Evolutionary conservation across 2,888 invertebrate genomes (phyloP), one percentile per base, ranked within the genome.

Genomic region (Perithous albicinctus): DNA sequence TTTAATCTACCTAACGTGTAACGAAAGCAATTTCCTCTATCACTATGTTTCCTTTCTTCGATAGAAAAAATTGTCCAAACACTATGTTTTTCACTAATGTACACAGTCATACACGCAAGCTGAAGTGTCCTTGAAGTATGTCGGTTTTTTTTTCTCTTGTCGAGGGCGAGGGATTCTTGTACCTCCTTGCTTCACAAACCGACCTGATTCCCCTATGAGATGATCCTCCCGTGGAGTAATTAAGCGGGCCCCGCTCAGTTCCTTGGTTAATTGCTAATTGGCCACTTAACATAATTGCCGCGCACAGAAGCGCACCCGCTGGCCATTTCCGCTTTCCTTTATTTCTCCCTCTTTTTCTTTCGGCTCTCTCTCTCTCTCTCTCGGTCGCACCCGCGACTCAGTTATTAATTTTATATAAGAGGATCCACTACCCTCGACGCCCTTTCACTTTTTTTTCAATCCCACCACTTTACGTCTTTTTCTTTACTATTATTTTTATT

Each of bases 191-290:
- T 64, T 51, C 59, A 48, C 75, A 72, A 56, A 56, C 66, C 78
- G 67, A 78, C 72, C 46, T 20, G 73, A 70, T 80, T 59, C 66
- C 73, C 64, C 80, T 48, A 59, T 75, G 70, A 51, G 76, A 67
- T 69, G 69, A 74, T 79, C 78, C 83, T 80, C 84, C 75, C 80
- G 82, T 75, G 75, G 79, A 79, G 86, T 89, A 89, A 90, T 90
- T 90, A 90, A 88, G 87, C 84, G 72, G 88, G 87, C 87, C 87
- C 86, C 87, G 78, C 85, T 89, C 86, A 84, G 87, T 88, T 89
- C 87, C 88, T 88, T 77, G 87, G 87, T 90, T 90, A 90, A 90
- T 91, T 89, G 87, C 89, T 91, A 90, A 90, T 91, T 91, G 90
- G 86, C 88, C 91, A 90, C 90, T 91, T 89, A 89, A 89, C 89